These are phyloP conservation scores for Mastacembelus armatus DNA, from an alignment of 2,797 vertebrate genomes.

Conservation along the genomic window DNA sequence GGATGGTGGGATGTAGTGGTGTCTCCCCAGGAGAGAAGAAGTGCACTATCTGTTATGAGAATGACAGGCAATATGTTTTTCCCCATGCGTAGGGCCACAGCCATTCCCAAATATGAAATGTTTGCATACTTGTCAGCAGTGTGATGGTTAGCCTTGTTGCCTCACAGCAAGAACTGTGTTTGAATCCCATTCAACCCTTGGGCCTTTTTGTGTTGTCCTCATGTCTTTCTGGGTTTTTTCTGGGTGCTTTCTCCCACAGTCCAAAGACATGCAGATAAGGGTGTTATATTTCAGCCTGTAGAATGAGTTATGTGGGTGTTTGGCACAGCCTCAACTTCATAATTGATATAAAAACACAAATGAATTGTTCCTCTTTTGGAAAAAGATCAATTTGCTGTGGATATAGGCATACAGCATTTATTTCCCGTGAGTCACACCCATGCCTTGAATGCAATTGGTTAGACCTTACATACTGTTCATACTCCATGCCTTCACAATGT, in stretches of 20 bases:
- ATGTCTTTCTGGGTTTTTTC: no score
- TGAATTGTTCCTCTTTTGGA: slow-evolving; percentile 16
- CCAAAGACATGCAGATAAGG: no score
- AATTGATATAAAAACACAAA: slow-evolving; percentile 11
- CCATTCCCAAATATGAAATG: slow-evolving; percentile 4
- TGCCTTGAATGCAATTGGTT: no score
- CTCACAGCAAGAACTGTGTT: no score
- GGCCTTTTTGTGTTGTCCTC: no score
- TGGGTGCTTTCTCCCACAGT: no score
- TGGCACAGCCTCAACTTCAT: background rate
- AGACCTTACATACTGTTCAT: background rate
- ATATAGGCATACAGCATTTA: slow-evolving; percentile 18
- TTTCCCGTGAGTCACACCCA: slow-evolving; percentile 11
- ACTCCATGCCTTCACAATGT: no score
- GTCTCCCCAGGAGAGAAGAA: slow-evolving; percentile 37
- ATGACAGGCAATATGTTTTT: slow-evolving; percentile 39
- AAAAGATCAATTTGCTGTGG: slow-evolving; percentile 25
- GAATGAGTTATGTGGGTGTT: background rate
- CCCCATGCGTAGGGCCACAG: background rate
- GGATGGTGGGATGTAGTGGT: slow-evolving; percentile 32
- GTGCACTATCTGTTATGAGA: slow-evolving; percentile 19
- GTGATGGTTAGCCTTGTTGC: no score
- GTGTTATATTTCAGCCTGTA: slow-evolving; percentile 21
- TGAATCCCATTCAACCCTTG: no score
- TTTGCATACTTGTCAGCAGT: slow-evolving; percentile 10